Evolutionary conservation across 2,888 invertebrate genomes (phyloP).

Genomic region (Xestia sexstrigata): DNA sequence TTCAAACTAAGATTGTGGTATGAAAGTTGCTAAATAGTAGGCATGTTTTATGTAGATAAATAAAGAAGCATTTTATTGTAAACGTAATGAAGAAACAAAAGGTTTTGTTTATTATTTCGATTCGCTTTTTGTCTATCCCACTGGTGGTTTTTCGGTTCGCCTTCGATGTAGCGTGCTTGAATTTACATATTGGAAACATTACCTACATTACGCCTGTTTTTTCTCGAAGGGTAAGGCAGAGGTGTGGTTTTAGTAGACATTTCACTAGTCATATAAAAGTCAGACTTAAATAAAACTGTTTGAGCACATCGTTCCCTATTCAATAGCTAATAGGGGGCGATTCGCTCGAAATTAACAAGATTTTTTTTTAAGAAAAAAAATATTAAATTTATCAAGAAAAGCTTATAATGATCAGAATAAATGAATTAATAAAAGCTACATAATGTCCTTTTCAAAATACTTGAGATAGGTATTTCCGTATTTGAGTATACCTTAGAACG

Average conservation of each 20-base stretch:
- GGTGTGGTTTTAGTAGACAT: not conserved
- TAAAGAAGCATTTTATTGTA: not conserved
- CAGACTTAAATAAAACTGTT: not conserved
- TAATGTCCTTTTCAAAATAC: not conserved
- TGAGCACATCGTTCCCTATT: not conserved
- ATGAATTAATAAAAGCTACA: not conserved
- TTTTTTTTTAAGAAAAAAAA: too few relatives aligned
- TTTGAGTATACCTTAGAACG: conserved; percentile 15
- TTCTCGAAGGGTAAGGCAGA: not conserved
- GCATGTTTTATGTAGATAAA: not conserved
- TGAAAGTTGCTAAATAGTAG: not conserved
- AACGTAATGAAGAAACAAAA: not conserved
- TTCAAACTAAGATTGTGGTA: not conserved
- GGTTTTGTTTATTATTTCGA: not conserved
- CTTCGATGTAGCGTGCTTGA: not conserved
- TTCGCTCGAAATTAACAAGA: not conserved
- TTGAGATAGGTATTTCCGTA: not conserved
- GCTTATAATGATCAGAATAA: too few relatives aligned
- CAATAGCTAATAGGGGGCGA: not conserved
- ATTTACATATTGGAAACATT: not conserved
- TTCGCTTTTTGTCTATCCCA: not conserved
- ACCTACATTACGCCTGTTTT: not conserved
- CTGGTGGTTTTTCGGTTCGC: not conserved
- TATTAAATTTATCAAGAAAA: too few relatives aligned
- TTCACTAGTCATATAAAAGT: not conserved